Evolutionary conservation across 2,113 vertebrate species (phyloP).

Genomic region (Chionis minor): DNA sequence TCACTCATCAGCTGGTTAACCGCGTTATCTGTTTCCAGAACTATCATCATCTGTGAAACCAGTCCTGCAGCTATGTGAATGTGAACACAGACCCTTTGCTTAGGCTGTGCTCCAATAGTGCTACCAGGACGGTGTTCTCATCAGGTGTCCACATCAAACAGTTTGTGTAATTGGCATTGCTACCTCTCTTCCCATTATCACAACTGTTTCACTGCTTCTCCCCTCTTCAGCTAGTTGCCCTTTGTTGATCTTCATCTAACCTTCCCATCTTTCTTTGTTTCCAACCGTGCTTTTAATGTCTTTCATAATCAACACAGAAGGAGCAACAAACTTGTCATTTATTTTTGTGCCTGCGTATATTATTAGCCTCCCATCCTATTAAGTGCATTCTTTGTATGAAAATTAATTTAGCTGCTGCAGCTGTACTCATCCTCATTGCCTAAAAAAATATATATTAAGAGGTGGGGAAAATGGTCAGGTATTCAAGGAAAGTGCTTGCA

Average conservation of each 20-base stretch:
- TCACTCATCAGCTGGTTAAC: neutral
- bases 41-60: neutral
- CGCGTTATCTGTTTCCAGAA: neutral
- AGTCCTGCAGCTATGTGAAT: neutral
- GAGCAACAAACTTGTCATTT: neutral
- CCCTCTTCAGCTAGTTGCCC: neutral
- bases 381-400: neutral
- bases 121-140: neutral
- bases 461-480: neutral
- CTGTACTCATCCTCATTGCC: neutral
- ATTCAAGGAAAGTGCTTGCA: neutral
- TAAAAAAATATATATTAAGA: slow-evolving; percentile 18
- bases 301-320: neutral
- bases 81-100: neutral
- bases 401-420: slow-evolving; percentile 1
- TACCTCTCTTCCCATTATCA: neutral
- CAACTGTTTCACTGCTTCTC: neutral
- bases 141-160: neutral
- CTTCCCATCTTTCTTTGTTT: neutral
- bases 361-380: neutral
- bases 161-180: neutral
- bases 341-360: neutral
- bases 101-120: neutral
- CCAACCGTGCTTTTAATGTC: neutral
- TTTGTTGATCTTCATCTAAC: neutral